Conservation (phyloP, 2,888 invertebrate species). For the Alviniconcha strummeri region DNA sequence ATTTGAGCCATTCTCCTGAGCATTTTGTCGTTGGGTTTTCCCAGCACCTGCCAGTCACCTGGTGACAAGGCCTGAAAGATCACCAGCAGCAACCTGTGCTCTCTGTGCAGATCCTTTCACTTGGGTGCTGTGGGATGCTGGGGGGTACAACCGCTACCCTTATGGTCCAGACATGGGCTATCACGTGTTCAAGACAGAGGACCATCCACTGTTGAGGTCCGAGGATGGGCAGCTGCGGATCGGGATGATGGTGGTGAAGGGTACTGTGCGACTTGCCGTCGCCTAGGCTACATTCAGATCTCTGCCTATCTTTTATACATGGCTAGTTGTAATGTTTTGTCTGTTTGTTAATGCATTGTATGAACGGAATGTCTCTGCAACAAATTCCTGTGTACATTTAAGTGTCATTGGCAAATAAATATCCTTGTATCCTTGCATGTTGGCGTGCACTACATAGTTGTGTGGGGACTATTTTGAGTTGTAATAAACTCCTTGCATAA, state of each 20-base stretch:
- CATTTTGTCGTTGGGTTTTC: no score
- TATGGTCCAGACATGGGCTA: slow-evolving; percentile 28
- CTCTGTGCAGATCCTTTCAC: slow-evolving; percentile 21
- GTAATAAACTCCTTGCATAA: no score
- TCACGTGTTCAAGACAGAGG: slow-evolving; percentile 19
- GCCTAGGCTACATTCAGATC: neutral
- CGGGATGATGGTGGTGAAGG: slow-evolving; percentile 29
- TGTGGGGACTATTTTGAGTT: no score
- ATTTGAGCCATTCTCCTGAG: no score
- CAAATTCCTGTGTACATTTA: neutral
- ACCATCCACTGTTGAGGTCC: neutral
- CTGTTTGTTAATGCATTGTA: neutral
- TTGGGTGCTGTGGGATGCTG: slow-evolving; percentile 28
- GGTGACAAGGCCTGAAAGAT: no score
- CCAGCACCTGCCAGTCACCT: no score
- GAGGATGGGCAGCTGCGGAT: neutral
- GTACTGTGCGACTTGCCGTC: neutral
- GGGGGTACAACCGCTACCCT: slow-evolving; percentile 29
- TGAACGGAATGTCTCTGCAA: neutral
- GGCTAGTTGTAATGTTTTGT: neutral
- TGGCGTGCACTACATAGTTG: no score
- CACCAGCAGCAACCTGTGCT: neutral
- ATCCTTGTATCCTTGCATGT: neutral
- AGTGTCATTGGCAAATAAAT: neutral
- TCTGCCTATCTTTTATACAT: neutral